Evolutionary conservation across 2,113 vertebrate species (phyloP).

Genomic region (Microcebus jonahi): DNA sequence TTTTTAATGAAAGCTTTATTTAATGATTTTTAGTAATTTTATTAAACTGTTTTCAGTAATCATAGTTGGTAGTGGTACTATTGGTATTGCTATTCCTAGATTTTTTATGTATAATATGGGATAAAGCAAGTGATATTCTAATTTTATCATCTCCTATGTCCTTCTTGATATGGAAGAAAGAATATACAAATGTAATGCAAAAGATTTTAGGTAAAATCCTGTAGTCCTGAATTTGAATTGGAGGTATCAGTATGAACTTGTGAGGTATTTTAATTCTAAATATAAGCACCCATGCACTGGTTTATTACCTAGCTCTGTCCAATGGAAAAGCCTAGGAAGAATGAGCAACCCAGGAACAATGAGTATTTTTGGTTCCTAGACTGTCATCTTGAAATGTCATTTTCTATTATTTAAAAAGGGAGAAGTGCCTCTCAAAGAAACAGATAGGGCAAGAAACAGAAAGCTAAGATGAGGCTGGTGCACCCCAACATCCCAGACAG

Average conservation of each 20-base stretch:
- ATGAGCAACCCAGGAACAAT: neutral
- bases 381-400: neutral
- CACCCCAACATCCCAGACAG: neutral
- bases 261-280: neutral
- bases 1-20: neutral
- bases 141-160: neutral
- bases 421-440: neutral
- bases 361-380: neutral
- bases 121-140: neutral
- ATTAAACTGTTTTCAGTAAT: conserved; percentile 24
- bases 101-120: neutral
- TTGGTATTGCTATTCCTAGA: neutral
- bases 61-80: neutral
- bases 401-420: neutral
- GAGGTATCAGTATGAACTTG: neutral
- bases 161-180: neutral
- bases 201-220: neutral
- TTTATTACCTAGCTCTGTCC: neutral
- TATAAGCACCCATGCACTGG: neutral
- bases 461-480: neutral
- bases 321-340: neutral
- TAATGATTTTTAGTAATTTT: neutral
- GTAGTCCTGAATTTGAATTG: neutral
- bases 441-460: neutral
- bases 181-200: neutral